A percentile compares a stretch with the other conserved stretches of the same genome.
Conservation (phyloP, 2,888 invertebrate species). For the Perizoma flavofasciatum region DNA sequence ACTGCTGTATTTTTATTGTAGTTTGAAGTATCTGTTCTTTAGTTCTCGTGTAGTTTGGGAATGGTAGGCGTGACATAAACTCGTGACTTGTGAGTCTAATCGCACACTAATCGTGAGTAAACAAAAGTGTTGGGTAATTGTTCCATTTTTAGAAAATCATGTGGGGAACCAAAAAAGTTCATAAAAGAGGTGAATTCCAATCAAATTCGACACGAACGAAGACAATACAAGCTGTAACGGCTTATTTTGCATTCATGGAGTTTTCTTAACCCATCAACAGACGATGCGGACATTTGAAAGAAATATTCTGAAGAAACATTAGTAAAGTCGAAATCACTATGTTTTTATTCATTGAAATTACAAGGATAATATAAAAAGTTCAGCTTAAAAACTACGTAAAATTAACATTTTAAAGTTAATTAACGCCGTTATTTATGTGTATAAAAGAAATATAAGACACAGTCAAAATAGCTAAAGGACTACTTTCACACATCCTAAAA, state of each 20-base stretch:
- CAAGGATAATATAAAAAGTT: no score
- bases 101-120: conserved; percentile 30
- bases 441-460: no score
- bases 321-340: no score
- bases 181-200: conserved; percentile 57
- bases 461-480: no score
- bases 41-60: conserved; percentile 33
- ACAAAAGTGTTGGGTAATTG: conserved; percentile 22
- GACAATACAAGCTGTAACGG: conserved; percentile 65
- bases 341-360: no score
- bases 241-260: conserved; percentile 82
- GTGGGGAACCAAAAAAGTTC: conserved; percentile 37
- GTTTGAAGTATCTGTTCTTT: conserved; percentile 34
- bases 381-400: no score
- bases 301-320: neutral
- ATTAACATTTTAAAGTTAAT: no score
- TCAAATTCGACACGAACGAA: conserved; percentile 67
- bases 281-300: neutral
- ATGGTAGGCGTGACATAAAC: conserved; percentile 31
- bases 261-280: conserved; percentile 60
- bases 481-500: no score
- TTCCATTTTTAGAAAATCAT: conserved; percentile 21
- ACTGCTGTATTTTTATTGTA: conserved; percentile 61
- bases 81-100: conserved; percentile 29
- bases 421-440: no score